phyloP scores from a whole-genome alignment of 2,888 invertebrate species.

The Boloria euphrosyne region DNA sequence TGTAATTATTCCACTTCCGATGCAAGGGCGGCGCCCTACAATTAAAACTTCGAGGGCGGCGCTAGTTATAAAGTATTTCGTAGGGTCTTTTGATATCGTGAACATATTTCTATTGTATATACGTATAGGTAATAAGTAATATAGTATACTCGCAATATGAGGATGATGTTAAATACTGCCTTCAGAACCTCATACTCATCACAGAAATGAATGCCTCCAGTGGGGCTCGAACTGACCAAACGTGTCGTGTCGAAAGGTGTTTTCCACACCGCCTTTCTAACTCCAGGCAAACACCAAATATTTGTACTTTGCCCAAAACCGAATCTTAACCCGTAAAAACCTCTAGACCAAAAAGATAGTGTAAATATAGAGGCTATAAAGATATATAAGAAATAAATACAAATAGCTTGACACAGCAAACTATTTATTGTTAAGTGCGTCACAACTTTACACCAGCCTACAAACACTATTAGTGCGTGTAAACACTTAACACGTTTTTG shows the following conservation, averaged over 20 bases:
- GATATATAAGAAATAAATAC: neutral
- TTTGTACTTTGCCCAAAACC: no score
- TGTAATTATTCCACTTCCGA: conserved; percentile 30
- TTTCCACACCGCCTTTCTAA: no score
- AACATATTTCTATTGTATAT: neutral
- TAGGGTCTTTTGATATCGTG: conserved; percentile 14
- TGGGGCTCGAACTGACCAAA: no score
- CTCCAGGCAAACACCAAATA: no score
- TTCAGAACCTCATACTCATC: no score
- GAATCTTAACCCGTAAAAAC: no score
- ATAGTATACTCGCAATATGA: no score
- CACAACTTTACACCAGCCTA: conserved; percentile 14
- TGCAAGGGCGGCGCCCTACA: conserved; percentile 38
- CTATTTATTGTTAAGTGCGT: conserved; percentile 10
- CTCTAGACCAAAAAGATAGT: no score
- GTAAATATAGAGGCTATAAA: neutral
- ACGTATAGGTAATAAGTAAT: conserved; percentile 2
- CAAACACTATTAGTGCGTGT: conserved; percentile 23
- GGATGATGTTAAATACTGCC: no score
- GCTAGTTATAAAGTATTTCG: conserved; percentile 12
- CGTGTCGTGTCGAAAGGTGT: no score
- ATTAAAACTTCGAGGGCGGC: conserved; percentile 40
- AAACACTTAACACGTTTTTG: conserved; percentile 21
- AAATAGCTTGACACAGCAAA: conserved; percentile 4
- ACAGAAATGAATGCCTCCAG: no score